Percentiles rank a stretch among this genome's conserved stretches.
Conservation (phyloP, 2,113 vertebrate genomes). For the Dicentrarchus labrax region DNA sequence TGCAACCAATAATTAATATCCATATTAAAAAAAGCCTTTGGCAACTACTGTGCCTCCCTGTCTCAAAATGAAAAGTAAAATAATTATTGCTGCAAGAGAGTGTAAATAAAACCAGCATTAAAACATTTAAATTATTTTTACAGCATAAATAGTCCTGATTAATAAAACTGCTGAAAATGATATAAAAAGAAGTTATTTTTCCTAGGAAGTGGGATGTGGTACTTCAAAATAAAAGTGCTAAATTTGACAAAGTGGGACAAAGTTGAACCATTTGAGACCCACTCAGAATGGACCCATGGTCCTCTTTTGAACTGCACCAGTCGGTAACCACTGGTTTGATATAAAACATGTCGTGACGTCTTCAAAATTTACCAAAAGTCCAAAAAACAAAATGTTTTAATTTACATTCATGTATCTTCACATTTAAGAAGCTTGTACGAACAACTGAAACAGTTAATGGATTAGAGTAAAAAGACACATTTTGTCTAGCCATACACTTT, state of each 20-base stretch:
- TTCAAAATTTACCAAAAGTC: too few relatives aligned
- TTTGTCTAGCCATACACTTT: background rate
- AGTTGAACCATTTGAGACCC: too few relatives aligned
- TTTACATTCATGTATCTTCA: too few relatives aligned
- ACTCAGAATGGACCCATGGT: too few relatives aligned
- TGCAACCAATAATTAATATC: too few relatives aligned
- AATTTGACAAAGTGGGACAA: too few relatives aligned
- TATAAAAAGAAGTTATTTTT: too few relatives aligned
- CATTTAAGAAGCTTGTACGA: too few relatives aligned
- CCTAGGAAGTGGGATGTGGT: too few relatives aligned
- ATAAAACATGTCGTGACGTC: background rate
- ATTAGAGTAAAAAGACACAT: background rate
- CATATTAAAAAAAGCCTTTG: background rate
- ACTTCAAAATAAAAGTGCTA: background rate
- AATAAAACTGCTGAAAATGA: background rate
- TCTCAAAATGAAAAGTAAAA: background rate
- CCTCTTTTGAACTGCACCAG: too few relatives aligned
- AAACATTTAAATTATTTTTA: background rate
- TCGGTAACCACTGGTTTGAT: background rate
- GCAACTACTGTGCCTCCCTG: background rate
- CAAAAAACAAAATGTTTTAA: too few relatives aligned
- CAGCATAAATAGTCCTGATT: background rate
- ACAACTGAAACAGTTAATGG: background rate
- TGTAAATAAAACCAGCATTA: too few relatives aligned
- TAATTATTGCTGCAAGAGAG: background rate